Conservation (phyloP, 2,888 invertebrate species). For the Microctonus hyperodae region DNA sequence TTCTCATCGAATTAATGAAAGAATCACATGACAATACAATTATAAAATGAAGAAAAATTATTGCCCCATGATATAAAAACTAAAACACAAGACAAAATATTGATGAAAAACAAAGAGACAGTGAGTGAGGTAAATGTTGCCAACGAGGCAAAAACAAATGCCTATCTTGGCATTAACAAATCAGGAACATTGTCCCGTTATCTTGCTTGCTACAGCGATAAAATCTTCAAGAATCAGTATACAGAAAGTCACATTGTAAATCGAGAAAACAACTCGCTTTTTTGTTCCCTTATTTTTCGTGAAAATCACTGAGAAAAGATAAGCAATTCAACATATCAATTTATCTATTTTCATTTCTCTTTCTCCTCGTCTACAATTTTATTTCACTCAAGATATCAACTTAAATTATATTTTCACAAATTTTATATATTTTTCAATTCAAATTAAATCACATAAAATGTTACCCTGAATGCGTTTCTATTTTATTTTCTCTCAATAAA, state of each 20-base stretch:
- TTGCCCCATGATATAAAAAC: background rate
- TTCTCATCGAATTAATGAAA: too few species aligned
- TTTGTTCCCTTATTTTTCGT: constrained; percentile 12
- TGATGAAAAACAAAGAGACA: background rate
- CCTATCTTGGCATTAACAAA: constrained; percentile 51
- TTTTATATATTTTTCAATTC: background rate
- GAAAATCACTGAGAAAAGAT: background rate
- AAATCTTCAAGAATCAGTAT: constrained; percentile 47
- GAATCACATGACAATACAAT: too few species aligned
- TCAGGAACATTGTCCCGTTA: constrained; percentile 47
- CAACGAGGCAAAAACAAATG: constrained; percentile 42
- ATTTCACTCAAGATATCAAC: constrained; percentile 21
- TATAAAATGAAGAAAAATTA: too few species aligned
- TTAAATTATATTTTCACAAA: background rate
- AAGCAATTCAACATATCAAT: constrained; percentile 9
- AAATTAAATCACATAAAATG: background rate
- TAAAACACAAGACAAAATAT: background rate
- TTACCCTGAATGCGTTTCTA: too few species aligned
- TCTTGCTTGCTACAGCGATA: constrained; percentile 51
- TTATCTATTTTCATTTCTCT: constrained; percentile 1
- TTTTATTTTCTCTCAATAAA: too few species aligned
- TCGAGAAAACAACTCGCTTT: constrained; percentile 16
- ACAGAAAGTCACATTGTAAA: constrained; percentile 15
- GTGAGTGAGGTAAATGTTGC: constrained; percentile 1
- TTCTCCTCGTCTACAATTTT: constrained; percentile 13